Evolutionary conservation across 2,113 vertebrate species (phyloP), one percentile per base, ranked within the genome.

Genomic region (Pycnonotus jocosus): DNA sequence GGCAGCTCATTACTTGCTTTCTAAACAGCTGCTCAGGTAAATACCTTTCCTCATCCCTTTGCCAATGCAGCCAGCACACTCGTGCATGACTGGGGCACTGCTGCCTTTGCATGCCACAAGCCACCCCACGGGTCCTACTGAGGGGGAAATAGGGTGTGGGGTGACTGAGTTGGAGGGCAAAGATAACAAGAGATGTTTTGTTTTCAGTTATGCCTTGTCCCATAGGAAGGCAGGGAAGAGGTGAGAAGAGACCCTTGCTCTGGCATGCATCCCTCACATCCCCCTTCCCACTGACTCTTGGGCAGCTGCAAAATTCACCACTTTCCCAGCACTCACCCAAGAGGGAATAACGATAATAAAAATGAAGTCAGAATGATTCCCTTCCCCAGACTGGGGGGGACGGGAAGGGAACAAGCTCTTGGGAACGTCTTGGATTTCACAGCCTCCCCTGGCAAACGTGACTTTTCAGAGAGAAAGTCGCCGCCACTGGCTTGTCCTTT

Each of bases 391-490:
- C 81, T 48, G 19, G 64, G 73, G 89, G 90, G 77, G 83, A 45
- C 1, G 35, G 88, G 83, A 90, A 94, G 86, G 76, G 76, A 95
- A 87, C 1, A 10, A 95, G 74, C 85, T 90, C 95, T 97, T 97
- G 96, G 94, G 95, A 97, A 95, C 72, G 92, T 94, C 84, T 97
- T 95, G 85, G 94, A 95, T 97, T 97, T 97, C 97, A 97, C 91
- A 91, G 84, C 93, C 88, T 94, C 86, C 93, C 92, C 92, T 94
- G 91, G 86, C 69, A 96, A 96, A 97, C 96, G 96, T 97, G 97
- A 97, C 97, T 97, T 97, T 97, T 97, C 95, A 96, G 95, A 96
- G 96, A 87, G 93, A 95, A 97, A 96, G 92, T 97, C 7, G 7
- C 96, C 91, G 91, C 95, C 93, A 73, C 90, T 69, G 62, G 85